Evolutionary conservation across 2,113 vertebrate species (phyloP).

Genomic region (Notothenia rossii): DNA sequence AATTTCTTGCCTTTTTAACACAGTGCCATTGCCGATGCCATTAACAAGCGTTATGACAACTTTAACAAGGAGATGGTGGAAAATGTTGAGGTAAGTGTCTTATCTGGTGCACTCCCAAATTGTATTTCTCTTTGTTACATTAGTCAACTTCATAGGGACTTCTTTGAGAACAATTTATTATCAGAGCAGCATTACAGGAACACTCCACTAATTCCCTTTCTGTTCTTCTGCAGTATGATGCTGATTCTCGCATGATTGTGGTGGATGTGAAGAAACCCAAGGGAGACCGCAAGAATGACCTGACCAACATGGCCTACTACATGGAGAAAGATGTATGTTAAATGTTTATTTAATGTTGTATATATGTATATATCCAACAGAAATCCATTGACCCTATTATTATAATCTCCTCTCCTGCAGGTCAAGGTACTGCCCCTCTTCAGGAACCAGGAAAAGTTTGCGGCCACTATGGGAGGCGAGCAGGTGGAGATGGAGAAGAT

Average conservation of each 20-base stretch:
- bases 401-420: constrained; percentile 69
- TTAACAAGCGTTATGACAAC: constrained; percentile 81
- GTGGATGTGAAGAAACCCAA: constrained; percentile 87
- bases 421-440: constrained; percentile 90
- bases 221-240: constrained; percentile 85
- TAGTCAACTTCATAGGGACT: too few relatives aligned
- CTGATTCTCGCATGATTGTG: constrained; percentile 74
- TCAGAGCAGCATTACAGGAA: neutral
- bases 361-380: too few relatives aligned
- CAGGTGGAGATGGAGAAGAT: constrained; percentile 80
- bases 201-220: neutral
- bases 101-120: too few relatives aligned
- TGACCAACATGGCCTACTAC: constrained; percentile 91
- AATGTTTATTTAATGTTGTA: too few relatives aligned
- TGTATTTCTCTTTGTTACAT: too few relatives aligned
- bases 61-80: constrained; percentile 76
- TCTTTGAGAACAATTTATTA: neutral
- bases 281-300: constrained; percentile 64
- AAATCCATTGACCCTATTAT: neutral
- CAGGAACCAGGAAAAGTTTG: neutral
- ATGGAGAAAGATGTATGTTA: constrained; percentile 95
- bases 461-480: constrained; percentile 54
- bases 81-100: constrained; percentile 77
- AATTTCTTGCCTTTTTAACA: neutral
- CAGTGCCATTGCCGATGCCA: constrained; percentile 78